Evolutionary conservation across 2,797 vertebrate genomes (phyloP).

Genomic region (Amazonetta brasiliensis): DNA sequence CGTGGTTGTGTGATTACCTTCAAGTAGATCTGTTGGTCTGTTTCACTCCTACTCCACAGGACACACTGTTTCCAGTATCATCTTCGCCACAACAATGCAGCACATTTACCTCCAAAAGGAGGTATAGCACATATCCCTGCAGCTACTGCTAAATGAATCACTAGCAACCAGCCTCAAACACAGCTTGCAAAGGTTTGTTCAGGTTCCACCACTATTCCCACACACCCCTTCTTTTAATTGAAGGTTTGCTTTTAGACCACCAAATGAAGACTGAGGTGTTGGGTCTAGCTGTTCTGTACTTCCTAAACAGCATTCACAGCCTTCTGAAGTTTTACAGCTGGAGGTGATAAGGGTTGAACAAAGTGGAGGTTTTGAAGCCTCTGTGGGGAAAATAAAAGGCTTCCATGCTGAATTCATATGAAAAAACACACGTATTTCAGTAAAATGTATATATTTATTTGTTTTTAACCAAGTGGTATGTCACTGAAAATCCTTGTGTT

Average conservation of each 20-base stretch:
- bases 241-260: background rate
- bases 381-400: background rate
- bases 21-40: background rate
- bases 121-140: background rate
- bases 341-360: background rate
- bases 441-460: background rate
- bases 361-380: background rate
- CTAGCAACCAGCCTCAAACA: background rate
- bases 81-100: background rate
- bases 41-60: background rate
- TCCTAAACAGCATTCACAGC: background rate
- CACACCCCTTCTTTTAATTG: rapidly evolving
- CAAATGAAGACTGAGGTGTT: background rate
- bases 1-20: background rate
- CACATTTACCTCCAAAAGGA: background rate
- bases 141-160: background rate
- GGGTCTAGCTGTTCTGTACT: background rate
- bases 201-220: background rate
- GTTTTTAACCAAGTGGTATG: background rate
- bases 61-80: background rate
- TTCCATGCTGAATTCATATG: background rate
- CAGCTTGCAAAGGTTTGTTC: background rate
- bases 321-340: background rate
- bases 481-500: background rate
- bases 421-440: background rate